A percentile compares a stretch with the other conserved stretches of the same genome.
phyloP scores from a whole-genome alignment of 2,113 vertebrate genomes.

The Cyprinus carpio region DNA sequence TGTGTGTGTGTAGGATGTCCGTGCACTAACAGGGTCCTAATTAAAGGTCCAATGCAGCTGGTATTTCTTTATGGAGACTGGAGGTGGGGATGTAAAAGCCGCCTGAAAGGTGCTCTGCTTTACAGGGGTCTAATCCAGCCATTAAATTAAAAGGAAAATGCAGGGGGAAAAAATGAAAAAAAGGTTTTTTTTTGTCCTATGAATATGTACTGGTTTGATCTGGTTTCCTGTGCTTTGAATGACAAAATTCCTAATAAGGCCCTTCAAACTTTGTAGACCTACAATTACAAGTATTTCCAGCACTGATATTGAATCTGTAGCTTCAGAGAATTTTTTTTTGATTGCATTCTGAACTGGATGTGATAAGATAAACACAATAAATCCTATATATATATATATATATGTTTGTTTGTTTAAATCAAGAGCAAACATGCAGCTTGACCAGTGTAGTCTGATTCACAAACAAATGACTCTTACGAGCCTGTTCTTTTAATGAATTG shows the following conservation, averaged over 20 bases:
- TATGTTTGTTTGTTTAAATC: neutral
- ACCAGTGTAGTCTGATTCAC: neutral
- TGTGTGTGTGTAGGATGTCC: slow-evolving; percentile 35
- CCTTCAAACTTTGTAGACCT: neutral
- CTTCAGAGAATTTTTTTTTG: neutral
- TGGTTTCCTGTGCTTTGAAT: slow-evolving; percentile 52
- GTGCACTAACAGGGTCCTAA: slow-evolving; percentile 60
- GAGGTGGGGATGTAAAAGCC: slow-evolving; percentile 64
- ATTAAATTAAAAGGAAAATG: slow-evolving; percentile 59
- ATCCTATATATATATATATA: no score
- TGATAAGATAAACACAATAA: neutral
- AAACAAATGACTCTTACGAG: neutral
- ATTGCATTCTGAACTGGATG: neutral
- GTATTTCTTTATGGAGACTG: slow-evolving; percentile 65
- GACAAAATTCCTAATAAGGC: slow-evolving; percentile 46
- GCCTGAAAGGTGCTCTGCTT: slow-evolving; percentile 65
- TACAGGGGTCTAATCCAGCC: slow-evolving; percentile 65
- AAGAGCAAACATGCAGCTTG: neutral
- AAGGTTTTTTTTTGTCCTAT: slow-evolving; percentile 50
- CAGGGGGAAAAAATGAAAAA: slow-evolving; percentile 53
- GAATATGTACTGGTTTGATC: slow-evolving; percentile 55
- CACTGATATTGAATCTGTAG: neutral
- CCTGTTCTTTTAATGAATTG: neutral
- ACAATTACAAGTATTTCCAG: neutral
- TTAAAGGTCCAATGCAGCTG: slow-evolving; percentile 63